phyloP scores from a whole-genome alignment of 64 coral and sea anemone species.

The Montipora cactus region DNA sequence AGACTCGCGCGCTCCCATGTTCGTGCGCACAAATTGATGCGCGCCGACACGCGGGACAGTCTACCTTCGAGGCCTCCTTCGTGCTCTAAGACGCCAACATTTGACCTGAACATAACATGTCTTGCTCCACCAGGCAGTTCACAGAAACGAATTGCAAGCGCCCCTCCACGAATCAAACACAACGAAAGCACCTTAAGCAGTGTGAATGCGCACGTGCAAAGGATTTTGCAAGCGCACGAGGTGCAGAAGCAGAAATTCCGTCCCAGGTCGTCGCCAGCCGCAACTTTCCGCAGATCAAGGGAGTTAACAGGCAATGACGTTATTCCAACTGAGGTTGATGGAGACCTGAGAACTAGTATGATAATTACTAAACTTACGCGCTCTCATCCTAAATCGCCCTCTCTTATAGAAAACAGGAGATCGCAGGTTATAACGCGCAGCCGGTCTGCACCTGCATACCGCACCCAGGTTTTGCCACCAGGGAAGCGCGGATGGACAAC shows the following conservation, averaged over 20 bases:
- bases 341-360: conserved; percentile 43
- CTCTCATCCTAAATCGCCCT: conserved; percentile 56
- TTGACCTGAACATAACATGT: not conserved
- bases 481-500: conserved; percentile 92
- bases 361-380: conserved; percentile 64
- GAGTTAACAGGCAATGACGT: conserved; percentile 27
- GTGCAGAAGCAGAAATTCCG: conserved; percentile 23
- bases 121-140: conserved; percentile 40
- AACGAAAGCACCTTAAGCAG: conserved; percentile 73
- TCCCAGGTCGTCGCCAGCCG: conserved; percentile 88
- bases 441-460: conserved; percentile 82
- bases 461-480: conserved; percentile 75
- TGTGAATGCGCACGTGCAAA: conserved; percentile 84
- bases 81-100: conserved; percentile 26
- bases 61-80: conserved; percentile 90
- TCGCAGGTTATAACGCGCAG: conserved; percentile 76
- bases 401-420: conserved; percentile 64
- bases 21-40: conserved; percentile 91
- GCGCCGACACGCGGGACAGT: conserved; percentile 87
- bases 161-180: conserved; percentile 68
- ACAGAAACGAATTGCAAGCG: conserved; percentile 71
- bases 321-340: conserved; percentile 32
- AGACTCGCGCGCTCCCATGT: conserved; percentile 80
- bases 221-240: conserved; percentile 65
- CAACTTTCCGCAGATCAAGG: conserved; percentile 19